Percentiles rank a stretch among this genome's conserved stretches.
These are phyloP conservation scores for Harpagifer antarcticus DNA, from an alignment of 2,797 vertebrate genomes.

Conservation along the genomic window DNA sequence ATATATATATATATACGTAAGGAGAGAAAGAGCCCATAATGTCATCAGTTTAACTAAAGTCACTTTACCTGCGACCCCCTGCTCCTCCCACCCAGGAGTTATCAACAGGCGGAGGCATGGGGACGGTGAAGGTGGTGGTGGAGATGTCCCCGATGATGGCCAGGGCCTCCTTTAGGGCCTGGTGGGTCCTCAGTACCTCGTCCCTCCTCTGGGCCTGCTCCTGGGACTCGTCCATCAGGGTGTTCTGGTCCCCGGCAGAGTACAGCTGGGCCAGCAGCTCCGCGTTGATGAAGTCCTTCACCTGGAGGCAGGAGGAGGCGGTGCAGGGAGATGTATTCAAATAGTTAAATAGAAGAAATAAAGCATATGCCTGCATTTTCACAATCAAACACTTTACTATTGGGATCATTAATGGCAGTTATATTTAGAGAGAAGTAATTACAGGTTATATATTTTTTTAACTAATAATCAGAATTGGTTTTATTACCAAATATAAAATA, in stretches of 20 bases:
- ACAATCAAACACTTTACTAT: neutral
- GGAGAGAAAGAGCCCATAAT: neutral
- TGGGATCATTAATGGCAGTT: too few species aligned
- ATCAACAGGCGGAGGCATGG: constrained; percentile 93
- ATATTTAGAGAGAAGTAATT: too few species aligned
- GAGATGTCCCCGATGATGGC: constrained; percentile 94
- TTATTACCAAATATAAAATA: too few species aligned
- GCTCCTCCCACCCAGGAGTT: constrained; percentile 90
- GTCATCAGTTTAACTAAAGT: neutral
- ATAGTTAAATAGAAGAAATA: neutral
- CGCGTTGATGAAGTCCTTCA: constrained; percentile 96
- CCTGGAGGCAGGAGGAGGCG: constrained; percentile 76
- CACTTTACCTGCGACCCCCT: constrained; percentile 86
- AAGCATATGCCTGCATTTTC: neutral
- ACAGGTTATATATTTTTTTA: too few species aligned
- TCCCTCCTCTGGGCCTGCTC: constrained; percentile 94
- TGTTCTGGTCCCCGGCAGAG: constrained; percentile 94
- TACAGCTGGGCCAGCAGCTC: constrained; percentile 96
- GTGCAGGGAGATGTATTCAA: neutral
- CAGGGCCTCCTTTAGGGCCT: constrained; percentile 92
- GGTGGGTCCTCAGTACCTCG: constrained; percentile 93
- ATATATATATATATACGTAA: too few species aligned
- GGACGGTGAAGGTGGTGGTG: constrained; percentile 90
- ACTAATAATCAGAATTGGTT: too few species aligned
- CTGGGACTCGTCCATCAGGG: constrained; percentile 95